These are phyloP conservation scores for Halictus ligatus DNA, from an alignment of 2,888 invertebrate genomes.

Conservation along the genomic window DNA sequence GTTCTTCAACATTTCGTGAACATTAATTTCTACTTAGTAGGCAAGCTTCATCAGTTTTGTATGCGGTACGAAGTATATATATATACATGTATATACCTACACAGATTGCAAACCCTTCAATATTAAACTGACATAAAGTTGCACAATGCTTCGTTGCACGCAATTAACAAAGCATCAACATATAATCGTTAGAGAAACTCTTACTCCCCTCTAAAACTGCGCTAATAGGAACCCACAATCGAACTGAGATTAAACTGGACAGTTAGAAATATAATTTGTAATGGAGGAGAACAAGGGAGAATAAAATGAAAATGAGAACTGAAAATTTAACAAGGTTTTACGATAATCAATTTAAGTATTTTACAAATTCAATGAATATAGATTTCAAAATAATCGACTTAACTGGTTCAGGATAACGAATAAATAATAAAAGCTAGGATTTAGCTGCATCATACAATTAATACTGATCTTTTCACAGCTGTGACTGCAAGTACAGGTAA, in stretches of 20 bases:
- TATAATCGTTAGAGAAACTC: not conserved
- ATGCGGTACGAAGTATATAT: not conserved
- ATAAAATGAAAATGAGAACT: slow-evolving; percentile 26
- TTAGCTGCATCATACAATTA: not conserved
- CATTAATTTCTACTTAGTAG: slow-evolving; percentile 44
- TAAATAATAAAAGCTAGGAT: not conserved
- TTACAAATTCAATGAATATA: not conserved
- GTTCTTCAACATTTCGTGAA: slow-evolving; percentile 8
- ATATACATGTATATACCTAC: not conserved
- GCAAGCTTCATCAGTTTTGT: slow-evolving; percentile 68
- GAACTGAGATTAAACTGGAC: slow-evolving; percentile 35
- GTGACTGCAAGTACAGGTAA: not conserved
- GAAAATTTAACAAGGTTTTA: slow-evolving; percentile 24
- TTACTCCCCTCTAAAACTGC: slow-evolving; percentile 31
- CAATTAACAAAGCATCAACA: slow-evolving; percentile 23
- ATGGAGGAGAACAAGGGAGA: slow-evolving; percentile 24
- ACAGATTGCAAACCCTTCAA: not conserved
- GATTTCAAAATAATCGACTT: not conserved
- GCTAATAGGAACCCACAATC: slow-evolving; percentile 12
- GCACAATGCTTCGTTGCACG: slow-evolving; percentile 13
- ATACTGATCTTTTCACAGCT: not conserved
- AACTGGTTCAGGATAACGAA: not conserved
- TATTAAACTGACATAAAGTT: slow-evolving; percentile 23
- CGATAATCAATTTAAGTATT: slow-evolving; percentile 67
- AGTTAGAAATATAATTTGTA: slow-evolving; percentile 6